Base-by-base conservation (phyloP, 2,797 vertebrate genomes). In the Merluccius polli region DNA sequence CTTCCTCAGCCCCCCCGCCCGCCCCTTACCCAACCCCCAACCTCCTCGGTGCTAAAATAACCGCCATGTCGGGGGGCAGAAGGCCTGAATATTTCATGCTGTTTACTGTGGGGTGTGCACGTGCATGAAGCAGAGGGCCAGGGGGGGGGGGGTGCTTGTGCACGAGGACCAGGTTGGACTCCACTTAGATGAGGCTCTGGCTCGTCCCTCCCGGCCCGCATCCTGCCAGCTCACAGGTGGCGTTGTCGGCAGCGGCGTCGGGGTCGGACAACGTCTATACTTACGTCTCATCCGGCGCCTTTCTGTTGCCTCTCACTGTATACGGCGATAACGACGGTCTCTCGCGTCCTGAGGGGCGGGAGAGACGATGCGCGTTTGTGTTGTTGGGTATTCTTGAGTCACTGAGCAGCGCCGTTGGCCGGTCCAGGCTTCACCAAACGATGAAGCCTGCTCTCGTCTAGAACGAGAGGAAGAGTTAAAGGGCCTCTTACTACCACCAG, bases 1-100 rank as follows among this genome's bases (percentile, higher is more conserved):
- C 81, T 86, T 41, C 82, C 69, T 79, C 6, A 68, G 84, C 86
- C 77, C 75, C 73, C 81, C 82, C 87, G 74, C 73, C 81, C 82
- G 86, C 75, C 79, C 85, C 77, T 75, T n/a, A n/a, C n/a, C n/a
- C n/a, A n/a, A 71, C 81, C 81, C 87, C 76, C 86, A 84, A 59
- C 79, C 85, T 75, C 77, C 73, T 81, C 82, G 85, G 73, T 83
- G 82, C 85, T 0, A 89, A 92, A 90, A 90, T 90, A 89, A 91
- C 87, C 87, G 79, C 77, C 0, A 80, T 84, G 89, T 91, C 77
- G 76, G 78, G 85, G 85, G 83, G 87, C 87, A 91, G 90, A 89
- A 86, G 82, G 79, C 87, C 82, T 92, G 85, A 92, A 92, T 93
- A 93, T 93, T 92, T 93, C 77, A 92, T 92, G 82, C 29, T 65